Conservation (phyloP, 2,888 invertebrate genomes). For the Luperina nickerlii region DNA sequence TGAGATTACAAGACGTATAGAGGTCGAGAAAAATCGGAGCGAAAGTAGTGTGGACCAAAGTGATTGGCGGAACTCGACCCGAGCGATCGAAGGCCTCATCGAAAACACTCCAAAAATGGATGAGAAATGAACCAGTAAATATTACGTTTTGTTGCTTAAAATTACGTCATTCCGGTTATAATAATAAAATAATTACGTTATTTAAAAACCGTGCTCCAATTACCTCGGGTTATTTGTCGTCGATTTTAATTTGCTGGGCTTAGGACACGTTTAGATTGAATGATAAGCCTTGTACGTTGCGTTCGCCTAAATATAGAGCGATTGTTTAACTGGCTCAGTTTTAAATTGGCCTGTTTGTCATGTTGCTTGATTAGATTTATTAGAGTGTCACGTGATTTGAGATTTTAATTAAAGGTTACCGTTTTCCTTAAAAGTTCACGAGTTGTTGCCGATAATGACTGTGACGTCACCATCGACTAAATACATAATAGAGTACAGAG, state of each 20-base stretch:
- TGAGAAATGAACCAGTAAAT: constrained; percentile 72
- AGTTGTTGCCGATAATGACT: constrained; percentile 24
- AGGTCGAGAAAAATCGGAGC: constrained; percentile 86
- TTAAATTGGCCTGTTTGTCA: constrained; percentile 60
- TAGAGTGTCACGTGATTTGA: constrained; percentile 48
- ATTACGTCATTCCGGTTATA: constrained; percentile 68
- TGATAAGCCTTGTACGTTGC: constrained; percentile 60
- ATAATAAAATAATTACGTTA: constrained; percentile 61
- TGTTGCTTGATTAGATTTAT: constrained; percentile 58
- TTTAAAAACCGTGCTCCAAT: constrained; percentile 64
- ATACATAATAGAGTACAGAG: constrained; percentile 4
- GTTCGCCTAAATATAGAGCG: constrained; percentile 59
- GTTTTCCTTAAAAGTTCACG: constrained; percentile 52
- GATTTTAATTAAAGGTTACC: constrained; percentile 58
- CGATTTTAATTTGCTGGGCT: constrained; percentile 61
- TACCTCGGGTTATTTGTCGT: constrained; percentile 69
- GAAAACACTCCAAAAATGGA: constrained; percentile 84
- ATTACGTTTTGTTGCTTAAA: constrained; percentile 50
- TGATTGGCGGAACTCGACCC: constrained; percentile 84
- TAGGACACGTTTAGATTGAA: constrained; percentile 57
- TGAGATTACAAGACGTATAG: constrained; percentile 72
- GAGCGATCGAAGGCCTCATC: constrained; percentile 80
- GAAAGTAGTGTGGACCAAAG: constrained; percentile 77
- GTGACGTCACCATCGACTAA: constrained; percentile 7
- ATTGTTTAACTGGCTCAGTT: constrained; percentile 56